Evolutionary conservation across 1,140 invertebrate genomes (phyloP), one percentile per base, ranked within the genome.

Genomic region (Rhagoletis pomonella): DNA sequence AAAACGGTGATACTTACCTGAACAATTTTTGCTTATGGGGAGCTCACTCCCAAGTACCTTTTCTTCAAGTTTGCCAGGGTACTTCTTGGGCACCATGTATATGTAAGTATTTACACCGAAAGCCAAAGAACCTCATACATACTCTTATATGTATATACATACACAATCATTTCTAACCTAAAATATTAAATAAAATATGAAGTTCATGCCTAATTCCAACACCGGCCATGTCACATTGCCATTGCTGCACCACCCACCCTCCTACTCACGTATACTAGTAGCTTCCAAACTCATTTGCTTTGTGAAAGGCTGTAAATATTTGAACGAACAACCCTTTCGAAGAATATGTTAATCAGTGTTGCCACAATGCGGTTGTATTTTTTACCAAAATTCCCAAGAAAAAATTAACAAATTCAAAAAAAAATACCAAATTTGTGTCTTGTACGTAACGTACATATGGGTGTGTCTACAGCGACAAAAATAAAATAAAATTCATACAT

Each of bases 131-230:
- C 0, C 4, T 44, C 12, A 69, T 44, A 69, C 12, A 47, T 47
- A 47, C 42, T 12, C 39, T 44, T 44, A 44, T 69, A 69, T 47
- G 10, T 47, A 69, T 42, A 69, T 44, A 3, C 39, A 69, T 62
- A 14, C 17, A 62, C 67, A 44, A 69, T 44, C 67, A 47, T 1
- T 55, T 69, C 3, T 47, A 47, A 47, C 42, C 42, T 44, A 69
- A 73, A 73, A 73, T 44, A 47, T 44, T 73, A 73, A 73, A 73
- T 73, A 73, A 73, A 73, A 73, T 73, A 73, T 73, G 67, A 73
- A 73, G 42, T 42, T 47, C 2, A 7, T 10, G 14, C 42, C 29
- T 73, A 39, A 73, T 73, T 4, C 67, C 67, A 47, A 73, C 17
- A 62, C 60, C 50, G 5, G 50, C 5, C 50, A 55, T 10, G 10